These are phyloP conservation scores for Onychorhynchus coronatus DNA, from an alignment of 2,113 vertebrate genomes.

Conservation along the genomic window DNA sequence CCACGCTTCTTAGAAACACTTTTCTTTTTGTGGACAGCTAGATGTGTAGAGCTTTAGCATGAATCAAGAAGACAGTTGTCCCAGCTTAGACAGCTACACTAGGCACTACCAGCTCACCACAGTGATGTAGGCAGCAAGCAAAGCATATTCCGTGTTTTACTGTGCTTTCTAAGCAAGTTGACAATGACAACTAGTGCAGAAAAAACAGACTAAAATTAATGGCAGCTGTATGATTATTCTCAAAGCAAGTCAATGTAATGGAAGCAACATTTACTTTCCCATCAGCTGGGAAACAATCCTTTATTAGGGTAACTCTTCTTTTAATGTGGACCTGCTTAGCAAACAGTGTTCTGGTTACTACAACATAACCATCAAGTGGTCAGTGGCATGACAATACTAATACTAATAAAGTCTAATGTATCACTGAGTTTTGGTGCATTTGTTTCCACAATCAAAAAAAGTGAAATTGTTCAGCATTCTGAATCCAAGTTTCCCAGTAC, in stretches of 20 bases:
- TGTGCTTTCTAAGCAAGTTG: neutral
- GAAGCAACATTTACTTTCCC: neutral
- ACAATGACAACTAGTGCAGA: neutral
- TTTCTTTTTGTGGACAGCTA: neutral
- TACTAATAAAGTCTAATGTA: neutral
- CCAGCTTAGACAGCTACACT: neutral
- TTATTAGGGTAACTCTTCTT: neutral
- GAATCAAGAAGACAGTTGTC: rapidly evolving
- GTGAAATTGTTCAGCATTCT: neutral
- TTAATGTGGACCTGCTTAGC: neutral
- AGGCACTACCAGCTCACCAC: neutral
- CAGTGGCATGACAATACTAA: neutral
- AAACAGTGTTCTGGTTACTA: neutral
- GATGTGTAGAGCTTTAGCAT: neutral
- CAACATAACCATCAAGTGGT: neutral
- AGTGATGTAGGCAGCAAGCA: neutral
- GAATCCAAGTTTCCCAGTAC: neutral
- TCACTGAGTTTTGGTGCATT: neutral
- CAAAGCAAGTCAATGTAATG: neutral
- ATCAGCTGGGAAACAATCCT: neutral
- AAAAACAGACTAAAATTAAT: neutral
- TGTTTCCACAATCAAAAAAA: neutral
- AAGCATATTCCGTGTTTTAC: neutral
- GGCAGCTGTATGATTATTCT: neutral
- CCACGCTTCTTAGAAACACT: neutral